Evolutionary conservation across 2,797 vertebrate genomes (phyloP), one percentile per base, ranked within the genome.

Genomic region (Nannoperca obscura): DNA sequence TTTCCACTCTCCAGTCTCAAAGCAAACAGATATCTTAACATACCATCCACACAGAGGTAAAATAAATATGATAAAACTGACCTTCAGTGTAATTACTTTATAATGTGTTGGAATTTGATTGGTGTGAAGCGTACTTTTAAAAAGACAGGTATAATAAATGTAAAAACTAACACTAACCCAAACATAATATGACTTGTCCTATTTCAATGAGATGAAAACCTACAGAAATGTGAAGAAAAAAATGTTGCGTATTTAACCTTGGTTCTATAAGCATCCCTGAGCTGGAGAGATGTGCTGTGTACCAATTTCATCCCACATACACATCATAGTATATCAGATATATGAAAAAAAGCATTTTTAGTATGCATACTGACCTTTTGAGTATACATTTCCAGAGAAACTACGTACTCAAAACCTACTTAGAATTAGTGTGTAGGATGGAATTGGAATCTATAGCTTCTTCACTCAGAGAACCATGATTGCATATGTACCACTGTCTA

Each of bases 11-110:
- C 14, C 4, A 10, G 6, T 57, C 57, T 58, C 34, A 61, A 34
- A 60, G 42, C 42, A 54, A 68, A 78, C 27, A 52, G n/a, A 66
- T 59, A 50, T 9, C 19, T 14, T 20, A 64, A 71, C 49, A 58
- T 4, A 22, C 15, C 2, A 2, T 38, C 47, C 17, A 42, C 30
- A 32, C 20, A 63, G 44, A 50, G 30, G 53, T 49, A 17, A 78
- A 5, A 47, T 53, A 78, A 7, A 52, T 53, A 5, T 38, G 71
- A 65, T 38, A 22, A 69, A 66, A 19, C 10, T 14, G 49, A 78
- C 57, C 19, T 42, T n/a, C n/a, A 9, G 38, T 38, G 15, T 13
- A 22, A 70, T 65, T 49, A 68, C 34, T 24, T 44, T 14, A 20
- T 20, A 71, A 47, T 60, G 61, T 65, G 69, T 22, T 55, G 10